Evolutionary conservation across 2,888 invertebrate species (phyloP).

Genomic region (Ormyrus thymus): DNA sequence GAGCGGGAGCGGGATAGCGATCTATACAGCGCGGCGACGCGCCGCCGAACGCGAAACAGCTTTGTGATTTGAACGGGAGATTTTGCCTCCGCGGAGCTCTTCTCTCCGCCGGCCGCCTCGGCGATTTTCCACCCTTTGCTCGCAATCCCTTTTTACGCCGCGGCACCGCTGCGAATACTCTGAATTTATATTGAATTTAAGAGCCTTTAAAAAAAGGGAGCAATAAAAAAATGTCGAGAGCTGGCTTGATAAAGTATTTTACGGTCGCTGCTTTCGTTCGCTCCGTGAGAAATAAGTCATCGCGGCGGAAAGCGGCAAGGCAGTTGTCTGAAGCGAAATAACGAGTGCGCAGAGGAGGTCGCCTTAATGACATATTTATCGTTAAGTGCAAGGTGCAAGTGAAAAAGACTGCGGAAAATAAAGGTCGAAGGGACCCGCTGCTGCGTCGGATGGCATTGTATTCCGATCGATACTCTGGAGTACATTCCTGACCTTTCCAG

Average conservation of each 20-base stretch:
- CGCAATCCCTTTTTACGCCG: too few species aligned
- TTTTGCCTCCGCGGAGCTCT: not conserved
- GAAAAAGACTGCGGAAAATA: conserved; percentile 28
- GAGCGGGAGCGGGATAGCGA: conserved; percentile 26
- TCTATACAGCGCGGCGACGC: not conserved
- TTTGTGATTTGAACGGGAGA: not conserved
- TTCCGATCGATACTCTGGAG: conserved; percentile 26
- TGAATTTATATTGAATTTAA: too few species aligned
- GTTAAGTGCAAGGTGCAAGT: conserved; percentile 21
- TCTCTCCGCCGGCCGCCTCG: too few species aligned
- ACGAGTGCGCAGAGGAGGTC: not conserved
- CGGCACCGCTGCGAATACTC: too few species aligned
- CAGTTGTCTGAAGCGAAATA: not conserved
- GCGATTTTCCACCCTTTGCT: too few species aligned
- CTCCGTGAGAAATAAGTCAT: not conserved
- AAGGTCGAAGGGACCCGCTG: conserved; percentile 6
- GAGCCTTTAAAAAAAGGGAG: too few species aligned
- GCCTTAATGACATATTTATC: conserved; percentile 48
- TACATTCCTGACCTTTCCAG: conserved; percentile 33
- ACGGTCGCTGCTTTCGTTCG: not conserved
- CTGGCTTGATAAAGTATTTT: too few species aligned
- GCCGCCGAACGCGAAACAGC: not conserved
- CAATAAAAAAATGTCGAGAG: not conserved
- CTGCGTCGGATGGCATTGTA: conserved; percentile 23
- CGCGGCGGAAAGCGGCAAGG: conserved; percentile 22